A percentile compares a stretch with the other conserved stretches of the same genome.
phyloP scores from a whole-genome alignment of 1,140 invertebrate genomes.

The Pemphigus obesinymphae region DNA sequence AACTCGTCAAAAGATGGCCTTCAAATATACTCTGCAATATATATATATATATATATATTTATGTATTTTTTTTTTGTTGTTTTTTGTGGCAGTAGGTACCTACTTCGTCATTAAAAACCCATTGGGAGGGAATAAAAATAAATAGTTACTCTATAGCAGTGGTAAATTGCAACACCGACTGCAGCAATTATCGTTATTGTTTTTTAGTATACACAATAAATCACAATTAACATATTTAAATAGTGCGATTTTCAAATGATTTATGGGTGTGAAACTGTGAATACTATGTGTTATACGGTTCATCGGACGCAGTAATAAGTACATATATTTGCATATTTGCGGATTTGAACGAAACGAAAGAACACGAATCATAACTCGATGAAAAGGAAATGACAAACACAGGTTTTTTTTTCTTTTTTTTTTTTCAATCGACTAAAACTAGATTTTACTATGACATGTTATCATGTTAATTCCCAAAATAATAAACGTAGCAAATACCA shows the following conservation, averaged over 20 bases:
- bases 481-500: background rate
- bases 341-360: background rate
- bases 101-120: background rate
- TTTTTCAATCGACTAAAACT: background rate
- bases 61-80: background rate
- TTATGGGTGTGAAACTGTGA: background rate
- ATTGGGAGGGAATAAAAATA: background rate
- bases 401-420: background rate
- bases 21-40: constrained; percentile 7
- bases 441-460: background rate
- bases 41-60: too few relatives aligned
- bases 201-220: background rate
- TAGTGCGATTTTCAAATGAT: background rate
- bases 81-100: background rate
- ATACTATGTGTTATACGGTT: too few relatives aligned
- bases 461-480: background rate
- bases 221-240: background rate
- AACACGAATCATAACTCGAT: background rate
- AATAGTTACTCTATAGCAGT: background rate
- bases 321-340: background rate
- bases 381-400: background rate
- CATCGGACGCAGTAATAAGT: background rate
- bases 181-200: constrained; percentile 19
- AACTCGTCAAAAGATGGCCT: background rate
- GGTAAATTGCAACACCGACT: constrained; percentile 14